phyloP scores from a whole-genome alignment of 2,888 invertebrate genomes.

The Melanostoma mellinum region DNA sequence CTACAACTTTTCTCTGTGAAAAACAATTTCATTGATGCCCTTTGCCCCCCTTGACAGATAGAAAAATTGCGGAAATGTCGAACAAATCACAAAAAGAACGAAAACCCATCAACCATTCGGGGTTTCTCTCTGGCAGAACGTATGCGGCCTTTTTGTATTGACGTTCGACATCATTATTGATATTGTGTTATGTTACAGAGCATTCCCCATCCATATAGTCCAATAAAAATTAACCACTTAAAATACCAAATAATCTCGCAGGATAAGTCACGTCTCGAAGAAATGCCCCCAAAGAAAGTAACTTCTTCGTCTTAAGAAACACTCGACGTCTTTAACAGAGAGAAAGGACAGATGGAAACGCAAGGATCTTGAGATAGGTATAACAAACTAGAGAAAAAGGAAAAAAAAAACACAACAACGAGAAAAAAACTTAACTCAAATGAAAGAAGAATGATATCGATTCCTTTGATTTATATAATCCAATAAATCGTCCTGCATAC shows the following conservation, averaged over 20 bases:
- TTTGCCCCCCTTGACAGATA: too few relatives aligned
- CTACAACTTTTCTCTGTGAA: too few relatives aligned
- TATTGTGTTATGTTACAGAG: slow-evolving; percentile 45
- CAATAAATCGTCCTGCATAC: slow-evolving; percentile 57
- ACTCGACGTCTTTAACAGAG: not conserved
- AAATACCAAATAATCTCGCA: slow-evolving; percentile 57
- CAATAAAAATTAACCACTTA: slow-evolving; percentile 69
- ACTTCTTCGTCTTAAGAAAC: slow-evolving; percentile 12
- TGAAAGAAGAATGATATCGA: slow-evolving; percentile 61
- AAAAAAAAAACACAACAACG: slow-evolving; percentile 18
- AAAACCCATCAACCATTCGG: too few relatives aligned
- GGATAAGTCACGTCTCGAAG: slow-evolving; percentile 40
- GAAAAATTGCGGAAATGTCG: too few relatives aligned
- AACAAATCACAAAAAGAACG: too few relatives aligned
- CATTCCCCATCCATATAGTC: slow-evolving; percentile 32
- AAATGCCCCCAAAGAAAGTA: slow-evolving; percentile 18
- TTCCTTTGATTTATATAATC: slow-evolving; percentile 66
- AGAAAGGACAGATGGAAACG: too few relatives aligned
- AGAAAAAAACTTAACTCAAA: slow-evolving; percentile 18
- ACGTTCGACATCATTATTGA: slow-evolving; percentile 37
- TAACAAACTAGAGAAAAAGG: not conserved
- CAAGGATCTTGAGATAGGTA: slow-evolving; percentile 18
- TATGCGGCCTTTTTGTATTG: not conserved
- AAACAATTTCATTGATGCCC: too few relatives aligned
- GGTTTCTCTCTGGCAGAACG: not conserved